Percentiles rank a stretch among this genome's conserved stretches.
phyloP scores from a whole-genome alignment of 2,113 vertebrate species.

The Atrichornis clamosus region DNA sequence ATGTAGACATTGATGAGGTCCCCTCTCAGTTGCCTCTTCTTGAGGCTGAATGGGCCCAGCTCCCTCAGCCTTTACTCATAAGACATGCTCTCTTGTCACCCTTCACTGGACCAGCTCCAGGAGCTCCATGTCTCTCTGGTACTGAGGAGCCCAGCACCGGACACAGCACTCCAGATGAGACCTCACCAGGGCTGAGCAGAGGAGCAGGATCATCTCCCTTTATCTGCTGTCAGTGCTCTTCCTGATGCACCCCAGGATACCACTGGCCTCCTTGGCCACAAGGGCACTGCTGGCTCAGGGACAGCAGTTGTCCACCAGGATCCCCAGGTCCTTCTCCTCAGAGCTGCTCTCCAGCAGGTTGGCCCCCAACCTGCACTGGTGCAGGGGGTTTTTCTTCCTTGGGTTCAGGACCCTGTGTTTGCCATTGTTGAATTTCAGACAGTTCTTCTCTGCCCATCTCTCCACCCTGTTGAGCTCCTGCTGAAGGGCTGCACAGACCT shows the following conservation, averaged over 20 bases:
- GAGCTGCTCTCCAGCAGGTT: neutral
- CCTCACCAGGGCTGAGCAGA: neutral
- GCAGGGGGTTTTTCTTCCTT: neutral
- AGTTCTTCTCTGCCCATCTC: neutral
- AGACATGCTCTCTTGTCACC: neutral
- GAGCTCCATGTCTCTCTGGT: neutral
- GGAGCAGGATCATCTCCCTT: neutral
- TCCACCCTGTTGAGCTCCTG: neutral
- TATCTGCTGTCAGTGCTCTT: rapidly evolving
- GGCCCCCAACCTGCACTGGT: neutral
- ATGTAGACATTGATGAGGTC: neutral
- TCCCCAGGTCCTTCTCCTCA: neutral
- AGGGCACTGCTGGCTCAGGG: neutral
- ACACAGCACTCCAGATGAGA: neutral
- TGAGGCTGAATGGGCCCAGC: too few species aligned
- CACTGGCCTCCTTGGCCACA: neutral
- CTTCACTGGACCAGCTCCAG: neutral
- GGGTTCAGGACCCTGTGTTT: neutral
- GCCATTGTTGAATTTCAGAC: neutral
- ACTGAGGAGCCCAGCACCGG: too few species aligned
- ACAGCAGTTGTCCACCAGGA: neutral
- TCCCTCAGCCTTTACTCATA: neutral
- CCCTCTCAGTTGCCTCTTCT: neutral
- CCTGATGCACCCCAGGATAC: neutral
- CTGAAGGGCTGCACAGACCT: neutral